Evolutionary conservation across 2,797 vertebrate genomes (phyloP), one percentile per base, ranked within the genome.

Genomic region (Pseudomugil tenellus): DNA sequence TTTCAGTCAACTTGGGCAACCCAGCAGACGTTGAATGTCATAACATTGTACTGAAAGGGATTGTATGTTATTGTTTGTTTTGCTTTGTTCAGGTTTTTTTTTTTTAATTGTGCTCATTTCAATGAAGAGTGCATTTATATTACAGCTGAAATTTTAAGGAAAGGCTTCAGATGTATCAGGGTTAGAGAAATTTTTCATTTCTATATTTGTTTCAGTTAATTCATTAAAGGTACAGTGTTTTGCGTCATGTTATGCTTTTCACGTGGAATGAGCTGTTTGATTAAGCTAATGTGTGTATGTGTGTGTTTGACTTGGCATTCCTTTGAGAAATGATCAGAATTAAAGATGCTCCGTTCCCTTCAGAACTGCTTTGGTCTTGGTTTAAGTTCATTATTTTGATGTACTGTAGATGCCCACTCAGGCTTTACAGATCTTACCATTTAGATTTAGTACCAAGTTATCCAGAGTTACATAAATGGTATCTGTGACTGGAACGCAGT

Each of bases 11-110:
- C 79, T 83, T 81, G 86, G 89, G 84, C 76, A 70, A 77, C 86
- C 89, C 91, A 83, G 90, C 86, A 84, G 92, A 93, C 90, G 81
- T 88, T 92, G 93, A 95, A 93, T 94, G 94, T 93, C 91, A 88
- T 90, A 90, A 89, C 92, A 80, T 94, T 87, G 83, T 94, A 87
- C 91, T 86, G 90, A 93, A 89, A 94, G 89, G 92, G 93, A 94
- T 91, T 91, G 91, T 93, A 72, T 78, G 59, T 62, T 54, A 32
- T 32, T 32, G 7, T 48, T 65, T 72, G n/a, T 55, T 80, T 41
- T 41, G 13, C 86, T 83, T 84, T 78, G 69, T 64, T 84, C 87
- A 84, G 82, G 79, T 78, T 77, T 12, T 87, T 81, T 16, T 41
- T 6, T 46, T 46, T n/a, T n/a, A n/a, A n/a, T 46, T 46, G 9